Conservation (phyloP, 1,140 invertebrate species). For the Stegodyphus dumicola region DNA sequence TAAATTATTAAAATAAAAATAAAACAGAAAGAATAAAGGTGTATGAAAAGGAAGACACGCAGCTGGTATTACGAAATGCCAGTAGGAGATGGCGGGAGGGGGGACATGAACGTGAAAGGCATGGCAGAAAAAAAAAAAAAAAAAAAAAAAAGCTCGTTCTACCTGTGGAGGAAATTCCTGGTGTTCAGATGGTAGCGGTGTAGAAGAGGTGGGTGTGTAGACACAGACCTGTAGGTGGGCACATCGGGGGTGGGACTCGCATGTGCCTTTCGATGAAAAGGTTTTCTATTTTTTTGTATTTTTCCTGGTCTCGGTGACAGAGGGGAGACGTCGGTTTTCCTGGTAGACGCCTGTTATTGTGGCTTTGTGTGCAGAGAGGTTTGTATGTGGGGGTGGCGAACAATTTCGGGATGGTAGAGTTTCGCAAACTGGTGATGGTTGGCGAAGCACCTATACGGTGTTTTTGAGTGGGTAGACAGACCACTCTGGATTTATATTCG, state of each 20-base stretch:
- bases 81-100: conserved; percentile 13
- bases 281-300: conserved; percentile 14
- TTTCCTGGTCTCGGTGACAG: conserved; percentile 7
- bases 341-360: conserved; percentile 37
- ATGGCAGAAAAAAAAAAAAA: not conserved
- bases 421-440: no score
- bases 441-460: no score
- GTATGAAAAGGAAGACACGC: not conserved
- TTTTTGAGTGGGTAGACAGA: no score
- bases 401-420: no score
- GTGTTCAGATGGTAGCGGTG: conserved; percentile 26
- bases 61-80: conserved; percentile 24
- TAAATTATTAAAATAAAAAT: no score
- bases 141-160: not conserved
- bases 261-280: conserved; percentile 10
- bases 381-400: not conserved
- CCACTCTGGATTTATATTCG: no score
- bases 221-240: conserved; percentile 13
- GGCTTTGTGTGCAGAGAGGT: not conserved
- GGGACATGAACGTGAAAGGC: not conserved
- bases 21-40: no score
- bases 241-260: conserved; percentile 8
- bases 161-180: conserved; percentile 24
- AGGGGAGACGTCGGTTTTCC: conserved; percentile 17
- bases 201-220: conserved; percentile 8